Evolutionary conservation across 2,113 vertebrate species (phyloP), one percentile per base, ranked within the genome.

Genomic region (Mesembrinibis cayennensis): DNA sequence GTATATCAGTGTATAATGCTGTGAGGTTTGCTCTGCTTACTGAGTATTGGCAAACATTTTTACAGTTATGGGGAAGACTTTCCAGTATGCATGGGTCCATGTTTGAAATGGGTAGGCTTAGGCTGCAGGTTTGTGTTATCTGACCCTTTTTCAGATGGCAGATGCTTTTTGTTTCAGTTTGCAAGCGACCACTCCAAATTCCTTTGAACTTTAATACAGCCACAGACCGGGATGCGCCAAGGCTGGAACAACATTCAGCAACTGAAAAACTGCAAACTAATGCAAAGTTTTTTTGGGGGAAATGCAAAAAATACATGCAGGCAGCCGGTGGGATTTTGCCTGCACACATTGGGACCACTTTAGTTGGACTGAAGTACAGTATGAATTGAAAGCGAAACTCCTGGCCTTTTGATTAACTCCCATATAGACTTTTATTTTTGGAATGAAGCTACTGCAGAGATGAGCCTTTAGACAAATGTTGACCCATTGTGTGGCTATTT

Each of bases 401-500:
- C 56, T 42, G 42, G 93, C 70, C 55, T 90, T 79, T 90, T 95
- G 94, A 96, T 96, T 91, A 93, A 71, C 84, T 90, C 80, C 40
- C 30, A 49, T 6, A 14, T 55, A 82, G 71, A 50, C 34, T 40
- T 65, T 42, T 49, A 82, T 47, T 82, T 93, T 90, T 90, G 78
- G 58, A 96, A 94, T 26, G 55, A 93, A 96, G 73, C 58, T 69
- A 11, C 87, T 71, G 50, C 62, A 74, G 87, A 95, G 94, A 97
- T 94, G 91, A 96, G 93, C 93, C 81, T 88, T 96, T 94, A 95
- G 93, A 93, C 94, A 97, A 95, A 96, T 95, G 91, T 92, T 97
- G 94, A 91, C 95, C 91, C 91, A 82, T 58, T 61, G 89, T 88
- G 74, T 59, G 56, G 87, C 71, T 94, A 29, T 93, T 93, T 93